These are phyloP conservation scores for Crotalus viridis DNA, from an alignment of 2,113 vertebrate species.

Conservation along the genomic window DNA sequence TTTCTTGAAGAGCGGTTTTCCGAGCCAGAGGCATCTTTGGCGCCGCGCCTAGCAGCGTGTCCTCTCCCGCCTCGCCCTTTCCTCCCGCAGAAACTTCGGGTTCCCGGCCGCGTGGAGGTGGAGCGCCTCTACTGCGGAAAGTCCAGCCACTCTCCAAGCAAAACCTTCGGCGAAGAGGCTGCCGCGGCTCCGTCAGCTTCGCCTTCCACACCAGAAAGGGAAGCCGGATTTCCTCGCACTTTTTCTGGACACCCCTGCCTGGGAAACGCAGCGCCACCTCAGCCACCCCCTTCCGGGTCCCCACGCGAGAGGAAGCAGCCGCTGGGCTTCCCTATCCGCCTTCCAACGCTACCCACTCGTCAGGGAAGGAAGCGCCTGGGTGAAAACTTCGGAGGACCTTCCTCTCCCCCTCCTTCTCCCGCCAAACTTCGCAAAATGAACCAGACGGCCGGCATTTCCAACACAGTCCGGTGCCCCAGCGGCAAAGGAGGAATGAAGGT, in stretches of 20 bases:
- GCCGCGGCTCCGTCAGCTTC: neutral
- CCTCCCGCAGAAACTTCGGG: neutral
- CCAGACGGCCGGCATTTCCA: slow-evolving; percentile 77
- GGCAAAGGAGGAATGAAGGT: slow-evolving; percentile 46
- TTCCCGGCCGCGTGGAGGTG: neutral
- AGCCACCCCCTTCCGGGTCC: neutral
- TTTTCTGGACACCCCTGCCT: neutral
- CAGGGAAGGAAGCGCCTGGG: neutral
- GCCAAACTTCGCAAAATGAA: slow-evolving; percentile 67
- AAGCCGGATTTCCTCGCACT: neutral
- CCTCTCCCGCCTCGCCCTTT: neutral
- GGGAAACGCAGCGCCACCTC: slow-evolving; percentile 7
- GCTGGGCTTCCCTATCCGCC: neutral
- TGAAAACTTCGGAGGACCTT: neutral
- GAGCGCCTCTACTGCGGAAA: neutral
- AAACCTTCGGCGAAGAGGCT: neutral
- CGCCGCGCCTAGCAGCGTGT: neutral
- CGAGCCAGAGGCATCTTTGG: neutral
- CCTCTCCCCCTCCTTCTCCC: neutral
- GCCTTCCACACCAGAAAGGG: neutral
- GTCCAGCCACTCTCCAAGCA: neutral
- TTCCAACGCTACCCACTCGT: no score
- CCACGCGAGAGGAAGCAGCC: neutral
- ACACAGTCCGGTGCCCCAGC: slow-evolving; percentile 74
- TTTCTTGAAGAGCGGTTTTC: neutral